Evolutionary conservation across 2,113 vertebrate species (phyloP).

Genomic region (Columba livia): DNA sequence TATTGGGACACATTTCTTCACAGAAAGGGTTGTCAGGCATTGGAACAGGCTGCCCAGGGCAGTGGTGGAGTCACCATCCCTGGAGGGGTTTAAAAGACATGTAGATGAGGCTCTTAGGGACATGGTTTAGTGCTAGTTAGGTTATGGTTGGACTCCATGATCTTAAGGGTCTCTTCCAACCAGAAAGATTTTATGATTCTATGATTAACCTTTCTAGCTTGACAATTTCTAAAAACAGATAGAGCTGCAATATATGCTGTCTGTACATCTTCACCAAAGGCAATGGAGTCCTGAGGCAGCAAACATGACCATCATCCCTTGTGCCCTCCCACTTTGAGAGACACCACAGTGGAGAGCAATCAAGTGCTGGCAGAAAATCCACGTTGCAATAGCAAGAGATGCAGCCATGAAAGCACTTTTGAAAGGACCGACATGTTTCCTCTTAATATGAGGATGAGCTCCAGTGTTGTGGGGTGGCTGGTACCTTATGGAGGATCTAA

Average conservation of each 20-base stretch:
- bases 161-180: too few species aligned
- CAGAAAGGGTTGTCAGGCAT: too few species aligned
- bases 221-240: not conserved
- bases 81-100: too few species aligned
- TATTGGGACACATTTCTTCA: too few species aligned
- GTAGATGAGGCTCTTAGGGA: too few species aligned
- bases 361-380: not conserved
- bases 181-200: too few species aligned
- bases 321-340: not conserved
- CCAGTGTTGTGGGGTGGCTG: fast-evolving
- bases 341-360: fast-evolving
- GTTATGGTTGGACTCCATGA: too few species aligned
- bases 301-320: not conserved
- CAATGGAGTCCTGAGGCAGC: not conserved
- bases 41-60: too few species aligned
- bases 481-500: not conserved
- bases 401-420: not conserved
- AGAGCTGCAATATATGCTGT: not conserved
- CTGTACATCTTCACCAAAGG: not conserved
- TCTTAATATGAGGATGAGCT: not conserved
- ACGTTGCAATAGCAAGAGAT: fast-evolving
- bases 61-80: too few species aligned
- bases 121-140: too few species aligned
- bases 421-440: not conserved
- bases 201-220: not conserved